Base-by-base conservation (phyloP, 30 jellyfish, hydroid and myxozoan species). In the Cassiopea xamachana region DNA sequence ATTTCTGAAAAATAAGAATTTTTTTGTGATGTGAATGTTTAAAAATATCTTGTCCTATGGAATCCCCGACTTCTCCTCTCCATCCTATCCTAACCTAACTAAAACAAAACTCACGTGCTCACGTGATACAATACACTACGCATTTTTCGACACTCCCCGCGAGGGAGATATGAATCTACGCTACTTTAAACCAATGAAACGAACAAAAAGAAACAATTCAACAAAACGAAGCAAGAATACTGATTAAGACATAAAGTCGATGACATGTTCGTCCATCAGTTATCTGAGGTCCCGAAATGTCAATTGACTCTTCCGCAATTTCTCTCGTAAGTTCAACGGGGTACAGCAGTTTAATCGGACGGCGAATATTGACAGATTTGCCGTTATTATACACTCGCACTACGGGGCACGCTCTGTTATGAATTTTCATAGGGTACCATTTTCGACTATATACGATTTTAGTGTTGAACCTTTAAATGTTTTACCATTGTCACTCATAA, bases 271-370 rank as follows among this genome's bases (percentile, higher is more conserved):
- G 78, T 69, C 78, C 78, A 69, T 69, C 45, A 69, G 78, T 69
- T 69, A 69, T 69, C 48, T 69, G 78, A 69, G 78, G 78, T 69
- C 48, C 78, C 48, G 78, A 69, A 69, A 69, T 69, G 48, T 69
- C 78, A 39, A 16, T 69, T 69, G 45, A 7, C 48, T 7, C 7
- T 69, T 69, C 78, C 48, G 6, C 78, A 39, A 69, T 69, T 5
- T 69, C 78, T 69, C 48, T n/a, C 78, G 78, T 69, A 69, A 69
- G 78, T 69, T 69, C 78, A 6, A 69, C 78, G 45, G 78, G 78
- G 78, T 16, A 69, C 78, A 69, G 14, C 78, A 69, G 64, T 51
- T 51, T 51, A 51, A 51, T 51, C 64, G 64, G 64, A 51, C 64
- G 64, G 4, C 64, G 64, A 51, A 51, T 51, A 51, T 51, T 51